Evolutionary conservation across 2,797 vertebrate species (phyloP).

Genomic region (Sarcoramphus papa): DNA sequence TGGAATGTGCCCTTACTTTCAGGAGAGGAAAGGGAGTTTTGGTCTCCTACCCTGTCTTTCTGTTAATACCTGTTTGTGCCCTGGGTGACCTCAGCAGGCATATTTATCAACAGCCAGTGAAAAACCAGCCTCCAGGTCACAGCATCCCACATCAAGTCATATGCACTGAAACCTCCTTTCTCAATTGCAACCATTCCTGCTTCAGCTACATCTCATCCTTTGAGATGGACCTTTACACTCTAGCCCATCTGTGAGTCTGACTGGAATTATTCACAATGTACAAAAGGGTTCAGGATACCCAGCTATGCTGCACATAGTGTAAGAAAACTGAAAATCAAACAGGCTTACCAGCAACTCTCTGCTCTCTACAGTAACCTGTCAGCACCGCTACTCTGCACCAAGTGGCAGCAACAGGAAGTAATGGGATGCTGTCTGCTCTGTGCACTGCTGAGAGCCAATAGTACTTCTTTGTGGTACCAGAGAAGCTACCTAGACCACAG

Average conservation of each 20-base stretch:
- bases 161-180: background rate
- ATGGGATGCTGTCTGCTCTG: background rate
- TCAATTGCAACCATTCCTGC: background rate
- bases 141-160: background rate
- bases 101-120: background rate
- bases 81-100: background rate
- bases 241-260: background rate
- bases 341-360: background rate
- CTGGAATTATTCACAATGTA: background rate
- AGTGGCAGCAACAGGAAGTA: background rate
- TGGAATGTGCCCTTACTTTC: background rate
- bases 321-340: background rate
- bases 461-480: background rate
- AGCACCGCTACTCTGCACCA: background rate
- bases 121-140: background rate
- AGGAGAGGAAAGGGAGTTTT: background rate
- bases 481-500: background rate
- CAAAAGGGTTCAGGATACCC: background rate
- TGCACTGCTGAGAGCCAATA: background rate
- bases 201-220: background rate
- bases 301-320: fast-evolving
- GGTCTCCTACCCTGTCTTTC: background rate
- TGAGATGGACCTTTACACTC: background rate
- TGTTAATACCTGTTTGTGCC: background rate
- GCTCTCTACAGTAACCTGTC: background rate